Evolutionary conservation across 1,140 invertebrate species (phyloP).

Genomic region (Drosophila eugracilis): DNA sequence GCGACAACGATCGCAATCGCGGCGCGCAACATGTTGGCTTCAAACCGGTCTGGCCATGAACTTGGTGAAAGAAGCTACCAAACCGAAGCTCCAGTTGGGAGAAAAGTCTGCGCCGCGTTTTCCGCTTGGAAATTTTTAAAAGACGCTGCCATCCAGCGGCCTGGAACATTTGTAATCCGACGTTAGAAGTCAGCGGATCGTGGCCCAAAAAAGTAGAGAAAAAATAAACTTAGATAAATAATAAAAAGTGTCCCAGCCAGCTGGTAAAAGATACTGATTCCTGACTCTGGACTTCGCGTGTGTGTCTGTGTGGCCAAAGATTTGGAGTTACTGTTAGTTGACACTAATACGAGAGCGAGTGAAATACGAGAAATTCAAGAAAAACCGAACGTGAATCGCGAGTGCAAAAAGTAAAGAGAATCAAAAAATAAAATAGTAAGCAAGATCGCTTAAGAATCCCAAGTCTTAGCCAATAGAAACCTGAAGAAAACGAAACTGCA

Average conservation of each 20-base stretch:
- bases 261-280: constrained; percentile 31
- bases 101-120: constrained; percentile 51
- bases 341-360: constrained; percentile 72
- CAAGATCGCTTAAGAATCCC: constrained; percentile 1
- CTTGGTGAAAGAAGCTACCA: constrained; percentile 58
- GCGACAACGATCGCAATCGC: constrained; percentile 15
- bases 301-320: constrained; percentile 39
- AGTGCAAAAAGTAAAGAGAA: constrained; percentile 29
- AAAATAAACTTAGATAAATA: neutral
- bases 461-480: constrained; percentile 6
- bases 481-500: constrained; percentile 27
- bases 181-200: constrained; percentile 79
- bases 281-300: constrained; percentile 41
- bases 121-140: constrained; percentile 84
- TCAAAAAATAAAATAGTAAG: constrained; percentile 8
- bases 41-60: constrained; percentile 65
- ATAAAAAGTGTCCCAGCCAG: constrained; percentile 2
- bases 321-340: constrained; percentile 80
- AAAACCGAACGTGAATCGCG: constrained; percentile 47
- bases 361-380: constrained; percentile 46
- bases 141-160: constrained; percentile 80
- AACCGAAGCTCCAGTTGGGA: constrained; percentile 25
- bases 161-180: constrained; percentile 84
- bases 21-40: constrained; percentile 57
- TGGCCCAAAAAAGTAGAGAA: constrained; percentile 34